Base-by-base conservation (phyloP, 2,797 vertebrate genomes). In the Zenarchopterus dispar region DNA sequence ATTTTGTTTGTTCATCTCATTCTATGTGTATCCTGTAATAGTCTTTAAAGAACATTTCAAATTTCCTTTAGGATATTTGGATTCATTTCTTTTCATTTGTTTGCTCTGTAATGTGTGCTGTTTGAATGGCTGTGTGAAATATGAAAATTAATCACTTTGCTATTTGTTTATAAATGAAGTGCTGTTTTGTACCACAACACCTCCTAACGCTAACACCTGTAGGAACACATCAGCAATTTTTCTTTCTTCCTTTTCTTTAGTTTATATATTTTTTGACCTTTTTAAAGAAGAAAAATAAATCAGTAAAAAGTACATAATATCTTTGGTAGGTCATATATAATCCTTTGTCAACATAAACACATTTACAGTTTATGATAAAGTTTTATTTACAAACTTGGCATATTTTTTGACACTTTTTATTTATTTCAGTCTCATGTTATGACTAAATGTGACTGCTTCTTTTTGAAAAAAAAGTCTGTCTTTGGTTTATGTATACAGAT, bases 321-420 rank as follows among this genome's bases (percentile, higher is more conserved):
- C 62, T 83, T 82, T 81, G 75, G 69, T 78, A 58, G 61, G 18
- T 60, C 43, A 48, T 42, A 61, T 19, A 77, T 56, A 59, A 73
- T 75, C 56, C 62, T 59, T 56, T 61, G 59, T 59, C 45, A 67
- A 43, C 31, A 58, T 45, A 48, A 73, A 64, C 21, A 73, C 42
- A 33, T 59, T 39, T 55, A 56, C 62, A 73, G 31, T 47, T 59
- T 16, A 10, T 7, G 21, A 64, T 43, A 47, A 54, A 41, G n/a
- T 56, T 31, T 39, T 77, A 78, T 87, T 80, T 85, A 82, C 66
- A 84, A 44, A 33, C 47, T 60, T 24, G 44, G 23, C 54, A 58
- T 56, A 43, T 59, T 56, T 62, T 82, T 87, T 84, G 82, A 71
- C 65, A 44, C 31, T 55, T 26, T 19, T 70, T 69, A 68, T 41